Base-by-base conservation (phyloP, 2,888 invertebrate genomes). In the Synanthedon tipuliformis region DNA sequence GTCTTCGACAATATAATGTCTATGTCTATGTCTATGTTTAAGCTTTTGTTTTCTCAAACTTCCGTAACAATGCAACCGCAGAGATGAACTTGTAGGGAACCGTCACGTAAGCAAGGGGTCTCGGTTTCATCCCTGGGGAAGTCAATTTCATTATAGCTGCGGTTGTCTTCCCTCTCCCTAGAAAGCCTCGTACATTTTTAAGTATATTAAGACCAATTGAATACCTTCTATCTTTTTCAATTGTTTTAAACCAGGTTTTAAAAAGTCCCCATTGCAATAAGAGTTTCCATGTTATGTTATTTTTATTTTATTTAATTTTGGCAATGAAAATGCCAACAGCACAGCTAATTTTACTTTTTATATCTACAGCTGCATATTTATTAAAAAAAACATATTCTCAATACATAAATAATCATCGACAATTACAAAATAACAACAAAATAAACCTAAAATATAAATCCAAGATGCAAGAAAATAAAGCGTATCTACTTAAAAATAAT, bases 131-230 rank as follows among this genome's bases (percentile, higher is more conserved):
- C 86, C 73, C 83, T 12, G 53, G 83, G 82, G 85, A 81, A 78
- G 76, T 76, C 81, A 78, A 85, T 85, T 85, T 85, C 84, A 85
- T 86, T 86, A 86, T 82, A 81, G 72, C 77, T 74, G 81, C 69
- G 79, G 81, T 79, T 64, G 66, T 64, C 60, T 62, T 64, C 63
- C 62, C 62, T 61, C 62, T 63, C 65, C 61, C 61, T 61, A 63
- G 73, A 75, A 74, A 69, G 65, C 62, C 62, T 68, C 60, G 63
- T 81, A 73, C 73, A 79, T 81, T 82, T 84, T 84, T 81, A 71
- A 85, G 81, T 74, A 75, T 76, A 78, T 79, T 79, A 75, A 75
- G 71, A 72, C 65, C 81, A 83, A 81, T 78, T 75, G 77, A 81
- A 81, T 75, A 80, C 78, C 75, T 75, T 70, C 69, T 73, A 70